phyloP scores from a whole-genome alignment of 2,888 invertebrate species.

The Amorpha juglandis region DNA sequence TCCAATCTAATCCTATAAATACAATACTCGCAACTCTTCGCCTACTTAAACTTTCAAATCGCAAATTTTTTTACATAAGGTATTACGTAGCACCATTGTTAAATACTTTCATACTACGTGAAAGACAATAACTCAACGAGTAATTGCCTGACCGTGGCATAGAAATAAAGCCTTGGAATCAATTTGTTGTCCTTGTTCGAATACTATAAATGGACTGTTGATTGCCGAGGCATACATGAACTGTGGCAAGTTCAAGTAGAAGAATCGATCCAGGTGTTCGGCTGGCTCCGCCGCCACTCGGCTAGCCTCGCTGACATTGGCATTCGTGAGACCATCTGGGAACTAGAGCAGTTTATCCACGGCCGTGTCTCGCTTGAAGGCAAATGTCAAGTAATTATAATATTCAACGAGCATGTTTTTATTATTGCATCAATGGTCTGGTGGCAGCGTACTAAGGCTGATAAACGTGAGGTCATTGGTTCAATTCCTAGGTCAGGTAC shows the following conservation, averaged over 20 bases:
- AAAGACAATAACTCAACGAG: not conserved
- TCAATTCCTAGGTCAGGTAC: too few species aligned
- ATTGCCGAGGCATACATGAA: conserved; percentile 51
- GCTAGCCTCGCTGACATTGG: conserved; percentile 49
- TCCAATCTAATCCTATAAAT: too few species aligned
- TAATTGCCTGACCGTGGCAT: conserved; percentile 8
- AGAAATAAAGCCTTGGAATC: conserved; percentile 2
- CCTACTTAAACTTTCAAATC: too few species aligned
- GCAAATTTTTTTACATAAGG: too few species aligned
- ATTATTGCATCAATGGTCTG: too few species aligned
- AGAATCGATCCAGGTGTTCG: conserved; percentile 68
- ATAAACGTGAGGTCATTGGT: too few species aligned
- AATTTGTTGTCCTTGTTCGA: not conserved
- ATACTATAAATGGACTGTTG: conserved; percentile 46
- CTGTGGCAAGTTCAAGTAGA: conserved; percentile 64
- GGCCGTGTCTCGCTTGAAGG: conserved; percentile 5
- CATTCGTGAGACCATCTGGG: conserved; percentile 35
- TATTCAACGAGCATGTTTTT: not conserved
- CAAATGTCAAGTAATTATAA: not conserved
- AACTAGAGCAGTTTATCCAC: conserved; percentile 37
- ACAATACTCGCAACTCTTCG: too few species aligned
- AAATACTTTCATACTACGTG: too few species aligned
- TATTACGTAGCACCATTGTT: too few species aligned
- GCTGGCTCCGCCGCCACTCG: conserved; percentile 49
- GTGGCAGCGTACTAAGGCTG: too few species aligned